Base-by-base conservation (phyloP, 2,797 vertebrate genomes). In the Eulemur mongoz region DNA sequence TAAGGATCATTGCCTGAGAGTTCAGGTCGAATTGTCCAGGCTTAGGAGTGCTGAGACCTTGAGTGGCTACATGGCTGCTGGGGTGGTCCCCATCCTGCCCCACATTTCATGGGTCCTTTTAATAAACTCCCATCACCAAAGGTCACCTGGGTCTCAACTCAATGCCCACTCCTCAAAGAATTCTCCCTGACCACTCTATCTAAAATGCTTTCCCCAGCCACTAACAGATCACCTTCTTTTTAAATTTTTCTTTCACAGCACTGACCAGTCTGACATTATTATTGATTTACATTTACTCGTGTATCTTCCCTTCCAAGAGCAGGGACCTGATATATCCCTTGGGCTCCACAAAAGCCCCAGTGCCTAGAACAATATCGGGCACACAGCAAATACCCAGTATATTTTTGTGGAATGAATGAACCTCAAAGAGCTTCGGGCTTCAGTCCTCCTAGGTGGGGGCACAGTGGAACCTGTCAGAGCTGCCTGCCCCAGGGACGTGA, bases 141-240 rank as follows among this genome's bases (percentile, higher is more conserved):
- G 45, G 40, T 61, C 40, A 73, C 22, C 50, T 83, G 50, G 78
- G 45, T n/a, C 70, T 94, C 88, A 63, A n/a, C 38, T 59, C 40
- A 78, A 0, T 86, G 54, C 1, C 18, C 15, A 15, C 35, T 93
- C 80, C n/a, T 89, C 75, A 90, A 45, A 96, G 65, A 90, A 79
- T 9, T 52, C 45, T 94, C 65, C n/a, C 76, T n/a, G 73, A 61
- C 50, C 23, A 22, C 17, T 73, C 22, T 54, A 17, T 18, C 83
- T 79, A 25, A 76, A 88, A 78, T 20, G 65, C 23, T 80, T 65
- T 63, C n/a, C 35, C 35, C 61, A 45, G 23, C n/a, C 52, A 73
- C 52, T 45, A 57, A 69, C 4, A 80, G n/a, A 57, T 80, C 35
- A 40, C 10, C n/a, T 22, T 35, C 35, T 35, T 57, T 88, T 35